These are phyloP conservation scores for Atlantisia rogersi DNA, from an alignment of 2,113 vertebrate genomes.

Conservation along the genomic window DNA sequence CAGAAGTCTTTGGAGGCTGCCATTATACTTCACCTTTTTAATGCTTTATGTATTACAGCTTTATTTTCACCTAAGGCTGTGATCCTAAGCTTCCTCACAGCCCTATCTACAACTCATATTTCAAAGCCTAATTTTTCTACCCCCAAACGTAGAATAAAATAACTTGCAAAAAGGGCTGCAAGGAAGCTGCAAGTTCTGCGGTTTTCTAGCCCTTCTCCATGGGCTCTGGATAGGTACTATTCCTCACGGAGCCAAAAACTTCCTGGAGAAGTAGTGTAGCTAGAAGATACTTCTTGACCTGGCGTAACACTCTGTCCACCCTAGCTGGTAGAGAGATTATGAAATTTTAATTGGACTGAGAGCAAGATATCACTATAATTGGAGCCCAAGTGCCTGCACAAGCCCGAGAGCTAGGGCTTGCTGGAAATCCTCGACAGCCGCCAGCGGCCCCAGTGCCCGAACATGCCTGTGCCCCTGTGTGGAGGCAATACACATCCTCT, in stretches of 20 bases:
- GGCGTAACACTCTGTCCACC: conserved; percentile 51
- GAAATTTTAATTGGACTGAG: conserved; percentile 76
- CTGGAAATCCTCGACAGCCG: conserved; percentile 7
- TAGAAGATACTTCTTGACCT: conserved; percentile 72
- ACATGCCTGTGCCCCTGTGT: neutral
- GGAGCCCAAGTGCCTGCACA: conserved; percentile 56
- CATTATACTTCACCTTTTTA: conserved; percentile 62
- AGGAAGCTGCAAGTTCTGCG: conserved; percentile 44
- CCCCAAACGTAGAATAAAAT: conserved; percentile 59
- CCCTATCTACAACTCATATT: conserved; percentile 63
- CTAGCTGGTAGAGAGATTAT: conserved; percentile 59
- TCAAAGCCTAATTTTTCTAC: conserved; percentile 69
- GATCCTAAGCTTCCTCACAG: conserved; percentile 59
- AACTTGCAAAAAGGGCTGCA: conserved; percentile 52
- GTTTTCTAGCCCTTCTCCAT: conserved; percentile 35
- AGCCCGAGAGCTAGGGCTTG: conserved; percentile 25
- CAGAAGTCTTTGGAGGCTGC: conserved; percentile 53
- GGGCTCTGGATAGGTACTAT: conserved; percentile 47
- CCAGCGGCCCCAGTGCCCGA: neutral
- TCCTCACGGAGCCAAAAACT: conserved; percentile 56
- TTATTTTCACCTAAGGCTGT: conserved; percentile 70
- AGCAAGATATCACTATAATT: conserved; percentile 76
- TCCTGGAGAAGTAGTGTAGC: conserved; percentile 56
- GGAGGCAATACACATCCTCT: neutral
- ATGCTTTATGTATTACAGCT: conserved; percentile 67